Percentiles rank a stretch among this genome's conserved stretches.
Evolutionary conservation across 2,113 vertebrate species (phyloP).

Genomic region (Gavialis gangeticus): DNA sequence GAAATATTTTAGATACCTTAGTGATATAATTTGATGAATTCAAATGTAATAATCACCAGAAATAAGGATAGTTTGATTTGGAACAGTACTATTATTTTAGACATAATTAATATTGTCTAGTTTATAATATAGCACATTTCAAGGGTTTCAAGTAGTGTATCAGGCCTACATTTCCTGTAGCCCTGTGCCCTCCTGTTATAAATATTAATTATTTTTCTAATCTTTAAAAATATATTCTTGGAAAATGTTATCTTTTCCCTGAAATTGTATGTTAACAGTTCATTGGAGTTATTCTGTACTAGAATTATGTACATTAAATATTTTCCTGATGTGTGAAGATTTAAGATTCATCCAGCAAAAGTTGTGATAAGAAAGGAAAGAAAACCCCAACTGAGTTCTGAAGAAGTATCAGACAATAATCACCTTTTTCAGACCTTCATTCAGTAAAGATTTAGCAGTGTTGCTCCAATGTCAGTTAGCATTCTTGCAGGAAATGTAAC

Average conservation of each 20-base stretch:
- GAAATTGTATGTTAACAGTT: not conserved
- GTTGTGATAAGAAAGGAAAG: not conserved
- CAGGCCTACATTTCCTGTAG: not conserved
- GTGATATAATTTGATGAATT: not conserved
- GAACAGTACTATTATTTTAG: not conserved
- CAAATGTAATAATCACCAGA: not conserved
- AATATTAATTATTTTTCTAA: not conserved
- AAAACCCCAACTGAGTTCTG: not conserved
- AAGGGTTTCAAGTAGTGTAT: not conserved
- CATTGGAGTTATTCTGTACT: not conserved
- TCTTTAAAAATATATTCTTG: not conserved
- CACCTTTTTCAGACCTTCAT: not conserved
- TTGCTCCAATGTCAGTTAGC: not conserved
- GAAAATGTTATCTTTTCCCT: not conserved
- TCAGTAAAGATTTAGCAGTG: not conserved
- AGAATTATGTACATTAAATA: accelerated
- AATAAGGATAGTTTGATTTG: not conserved
- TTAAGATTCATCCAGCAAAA: not conserved
- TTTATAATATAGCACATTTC: not conserved
- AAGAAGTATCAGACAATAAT: not conserved
- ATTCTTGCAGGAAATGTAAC: conserved; percentile 1
- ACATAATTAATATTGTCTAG: accelerated
- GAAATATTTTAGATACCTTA: not conserved
- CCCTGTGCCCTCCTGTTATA: not conserved
- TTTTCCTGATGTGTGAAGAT: not conserved